Evolutionary conservation across 2,797 vertebrate genomes (phyloP).

Genomic region (Ispidina picta): DNA sequence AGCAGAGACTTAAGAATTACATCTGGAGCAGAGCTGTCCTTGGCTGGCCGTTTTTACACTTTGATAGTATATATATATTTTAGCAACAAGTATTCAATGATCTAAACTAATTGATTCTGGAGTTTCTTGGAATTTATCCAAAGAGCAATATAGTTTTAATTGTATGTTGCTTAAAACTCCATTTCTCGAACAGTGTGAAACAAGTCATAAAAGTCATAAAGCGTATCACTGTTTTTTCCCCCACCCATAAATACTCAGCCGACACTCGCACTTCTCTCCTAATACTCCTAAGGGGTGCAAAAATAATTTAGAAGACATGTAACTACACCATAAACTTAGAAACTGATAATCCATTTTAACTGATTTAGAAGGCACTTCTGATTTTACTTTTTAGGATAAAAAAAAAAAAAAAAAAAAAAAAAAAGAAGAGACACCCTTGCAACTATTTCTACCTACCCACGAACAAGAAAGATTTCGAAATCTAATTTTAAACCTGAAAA

Average conservation of each 20-base stretch:
- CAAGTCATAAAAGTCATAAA: conserved; percentile 73
- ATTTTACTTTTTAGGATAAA: background rate
- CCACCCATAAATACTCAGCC: conserved; percentile 39
- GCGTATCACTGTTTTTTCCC: background rate
- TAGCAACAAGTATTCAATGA: conserved; percentile 71
- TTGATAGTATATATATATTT: background rate
- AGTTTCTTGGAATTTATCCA: conserved; percentile 71
- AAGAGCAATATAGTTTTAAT: conserved; percentile 69
- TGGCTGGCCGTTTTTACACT: background rate
- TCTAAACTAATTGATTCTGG: conserved; percentile 65
- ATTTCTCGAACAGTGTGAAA: conserved; percentile 71
- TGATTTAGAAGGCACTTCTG: conserved; percentile 11
- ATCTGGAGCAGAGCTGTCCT: background rate
- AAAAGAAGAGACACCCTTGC: background rate
- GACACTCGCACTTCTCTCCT: conserved; percentile 38
- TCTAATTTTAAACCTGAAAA: background rate
- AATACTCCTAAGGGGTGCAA: conserved; percentile 42
- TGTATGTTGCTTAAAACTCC: conserved; percentile 74
- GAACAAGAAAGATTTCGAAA: background rate
- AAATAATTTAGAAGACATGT: conserved; percentile 19
- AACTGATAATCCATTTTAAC: conserved; percentile 53
- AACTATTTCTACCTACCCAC: background rate
- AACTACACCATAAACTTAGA: conserved; percentile 44
- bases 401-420: background rate
- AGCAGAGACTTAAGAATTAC: background rate